These are phyloP conservation scores for Panulirus ornatus DNA, from an alignment of 1,140 invertebrate genomes.

Conservation along the genomic window DNA sequence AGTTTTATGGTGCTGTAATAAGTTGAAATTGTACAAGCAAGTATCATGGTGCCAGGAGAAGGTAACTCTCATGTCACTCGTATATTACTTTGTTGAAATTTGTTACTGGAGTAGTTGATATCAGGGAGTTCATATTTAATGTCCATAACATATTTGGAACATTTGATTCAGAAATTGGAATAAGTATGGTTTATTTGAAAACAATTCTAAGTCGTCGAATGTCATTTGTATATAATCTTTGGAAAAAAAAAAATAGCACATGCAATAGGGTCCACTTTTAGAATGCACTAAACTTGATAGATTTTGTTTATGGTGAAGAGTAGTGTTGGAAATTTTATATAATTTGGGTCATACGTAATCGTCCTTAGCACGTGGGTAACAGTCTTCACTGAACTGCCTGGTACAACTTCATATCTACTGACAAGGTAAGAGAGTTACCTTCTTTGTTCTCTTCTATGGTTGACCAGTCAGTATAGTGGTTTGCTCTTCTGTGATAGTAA, in stretches of 20 bases:
- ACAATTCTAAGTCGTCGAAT: neutral
- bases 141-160: too few species aligned
- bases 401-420: neutral
- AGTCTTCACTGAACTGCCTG: neutral
- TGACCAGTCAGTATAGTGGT: neutral
- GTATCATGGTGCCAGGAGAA: neutral
- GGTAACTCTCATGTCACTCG: neutral
- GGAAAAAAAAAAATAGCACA: neutral
- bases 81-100: neutral
- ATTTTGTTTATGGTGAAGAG: neutral
- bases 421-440: neutral
- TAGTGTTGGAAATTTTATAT: neutral
- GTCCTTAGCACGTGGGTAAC: neutral
- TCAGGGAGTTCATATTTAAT: neutral
- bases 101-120: neutral
- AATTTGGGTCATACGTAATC: neutral
- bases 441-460: neutral
- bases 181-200: neutral
- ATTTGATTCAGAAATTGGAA: neutral
- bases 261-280: neutral
- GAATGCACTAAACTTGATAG: neutral
- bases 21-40: neutral
- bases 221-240: neutral
- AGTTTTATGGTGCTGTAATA: neutral
- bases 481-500: conserved; percentile 55